Percentiles rank a stretch among this genome's conserved stretches.
phyloP scores from a whole-genome alignment of 2,888 invertebrate genomes.

The Eristalinus sepulchralis region DNA sequence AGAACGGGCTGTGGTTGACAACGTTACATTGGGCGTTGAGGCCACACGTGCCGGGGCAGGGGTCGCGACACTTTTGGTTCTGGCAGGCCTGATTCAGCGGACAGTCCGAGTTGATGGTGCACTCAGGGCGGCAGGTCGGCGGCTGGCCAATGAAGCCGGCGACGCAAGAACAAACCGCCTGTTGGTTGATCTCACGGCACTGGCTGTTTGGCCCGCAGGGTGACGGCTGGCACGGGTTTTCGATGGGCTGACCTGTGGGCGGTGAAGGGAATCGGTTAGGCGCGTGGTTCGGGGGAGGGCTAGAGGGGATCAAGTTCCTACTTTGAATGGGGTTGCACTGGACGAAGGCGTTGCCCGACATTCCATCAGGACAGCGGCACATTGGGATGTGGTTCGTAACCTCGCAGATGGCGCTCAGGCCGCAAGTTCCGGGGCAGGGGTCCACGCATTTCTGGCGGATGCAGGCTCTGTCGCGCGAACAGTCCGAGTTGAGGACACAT shows the following conservation, averaged over 20 bases:
- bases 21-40: slow-evolving; percentile 86
- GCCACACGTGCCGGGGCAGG: slow-evolving; percentile 90
- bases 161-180: slow-evolving; percentile 88
- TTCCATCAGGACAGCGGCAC: slow-evolving; percentile 86
- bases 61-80: slow-evolving; percentile 87
- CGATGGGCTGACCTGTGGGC: slow-evolving; percentile 72
- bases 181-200: slow-evolving; percentile 85
- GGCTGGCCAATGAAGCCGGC: slow-evolving; percentile 87
- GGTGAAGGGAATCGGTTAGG: not conserved
- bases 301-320: slow-evolving; percentile 79
- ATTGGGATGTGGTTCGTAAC: slow-evolving; percentile 89
- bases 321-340: slow-evolving; percentile 83
- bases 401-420: slow-evolving; percentile 87
- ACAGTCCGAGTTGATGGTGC: slow-evolving; percentile 88
- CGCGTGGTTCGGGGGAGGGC: not conserved
- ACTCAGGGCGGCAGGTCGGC: slow-evolving; percentile 89
- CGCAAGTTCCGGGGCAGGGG: slow-evolving; percentile 90
- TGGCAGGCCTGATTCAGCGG: slow-evolving; percentile 86
- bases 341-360: slow-evolving; percentile 87
- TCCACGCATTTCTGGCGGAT: slow-evolving; percentile 89
- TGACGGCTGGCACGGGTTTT: slow-evolving; percentile 85
- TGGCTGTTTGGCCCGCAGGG: slow-evolving; percentile 91
- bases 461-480: slow-evolving; percentile 87
- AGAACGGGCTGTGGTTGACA: slow-evolving; percentile 86
- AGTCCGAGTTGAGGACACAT: slow-evolving; percentile 90